Percentiles rank a stretch among this genome's conserved stretches.
Conservation (phyloP, 2,888 invertebrate species). For the Perizoma affinitatum region DNA sequence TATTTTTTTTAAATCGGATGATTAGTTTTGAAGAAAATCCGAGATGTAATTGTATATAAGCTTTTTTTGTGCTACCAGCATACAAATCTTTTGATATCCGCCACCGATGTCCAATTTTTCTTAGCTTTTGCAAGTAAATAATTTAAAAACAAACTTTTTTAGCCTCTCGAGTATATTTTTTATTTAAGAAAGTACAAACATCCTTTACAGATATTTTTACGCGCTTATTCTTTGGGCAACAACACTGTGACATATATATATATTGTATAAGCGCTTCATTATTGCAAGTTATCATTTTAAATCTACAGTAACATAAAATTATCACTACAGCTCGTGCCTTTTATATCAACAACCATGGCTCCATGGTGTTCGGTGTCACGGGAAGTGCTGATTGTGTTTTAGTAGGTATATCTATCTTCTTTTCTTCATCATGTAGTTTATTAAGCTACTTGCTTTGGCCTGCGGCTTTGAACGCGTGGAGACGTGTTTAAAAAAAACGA, state of each 20-base stretch:
- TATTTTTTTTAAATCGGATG: no score
- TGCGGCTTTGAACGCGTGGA: no score
- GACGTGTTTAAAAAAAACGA: no score
- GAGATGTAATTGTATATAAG: no score
- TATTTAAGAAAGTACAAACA: no score
- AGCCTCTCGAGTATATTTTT: no score
- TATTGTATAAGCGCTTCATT: background rate
- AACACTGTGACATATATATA: no score
- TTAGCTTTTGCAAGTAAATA: background rate
- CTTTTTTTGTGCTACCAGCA: conserved; percentile 9
- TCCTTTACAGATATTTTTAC: no score
- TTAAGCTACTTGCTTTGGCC: no score
- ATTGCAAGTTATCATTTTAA: conserved; percentile 3
- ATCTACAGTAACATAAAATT: conserved; percentile 19
- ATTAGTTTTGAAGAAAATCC: background rate
- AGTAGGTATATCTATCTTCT: background rate
- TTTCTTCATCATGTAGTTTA: no score
- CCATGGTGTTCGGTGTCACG: conserved; percentile 50
- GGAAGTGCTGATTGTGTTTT: conserved; percentile 44
- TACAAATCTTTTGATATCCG: background rate
- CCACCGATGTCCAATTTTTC: background rate
- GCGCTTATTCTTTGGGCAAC: no score
- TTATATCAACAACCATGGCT: conserved; percentile 57
- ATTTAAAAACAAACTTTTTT: no score
- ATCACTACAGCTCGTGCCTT: conserved; percentile 66